Evolutionary conservation across 2,888 invertebrate species (phyloP).

Genomic region (Eupithecia tripunctaria): DNA sequence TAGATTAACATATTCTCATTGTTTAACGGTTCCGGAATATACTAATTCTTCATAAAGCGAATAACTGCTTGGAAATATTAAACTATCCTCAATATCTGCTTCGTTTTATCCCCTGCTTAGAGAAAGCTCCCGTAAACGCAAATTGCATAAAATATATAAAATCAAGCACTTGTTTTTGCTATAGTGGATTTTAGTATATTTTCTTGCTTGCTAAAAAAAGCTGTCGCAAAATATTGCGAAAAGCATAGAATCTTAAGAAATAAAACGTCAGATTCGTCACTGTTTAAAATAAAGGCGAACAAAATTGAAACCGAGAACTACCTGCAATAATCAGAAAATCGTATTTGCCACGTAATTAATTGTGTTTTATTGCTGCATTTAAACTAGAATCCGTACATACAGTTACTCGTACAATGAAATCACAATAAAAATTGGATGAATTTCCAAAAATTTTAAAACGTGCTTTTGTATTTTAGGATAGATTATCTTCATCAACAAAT

Average conservation of each 20-base stretch:
- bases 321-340: not conserved
- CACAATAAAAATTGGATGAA: not conserved
- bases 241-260: not conserved
- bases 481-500: not conserved
- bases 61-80: not conserved
- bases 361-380: not conserved
- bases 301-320: not conserved
- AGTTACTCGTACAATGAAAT: not conserved
- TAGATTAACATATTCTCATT: not conserved
- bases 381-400: not conserved
- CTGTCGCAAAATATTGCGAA: conserved; percentile 2
- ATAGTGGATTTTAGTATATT: not conserved
- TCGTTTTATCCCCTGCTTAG: not conserved
- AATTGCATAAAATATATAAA: not conserved
- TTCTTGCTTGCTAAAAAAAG: not conserved
- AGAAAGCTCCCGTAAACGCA: not conserved
- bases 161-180: conserved; percentile 1
- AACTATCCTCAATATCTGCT: not conserved
- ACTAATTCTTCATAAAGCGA: not conserved
- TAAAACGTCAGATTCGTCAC: not conserved
- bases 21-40: not conserved
- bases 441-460: not conserved
- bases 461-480: not conserved
- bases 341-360: not conserved
- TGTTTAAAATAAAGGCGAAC: not conserved